Base-by-base conservation (phyloP, 2,888 invertebrate genomes). In the Priapulus caudatus region DNA sequence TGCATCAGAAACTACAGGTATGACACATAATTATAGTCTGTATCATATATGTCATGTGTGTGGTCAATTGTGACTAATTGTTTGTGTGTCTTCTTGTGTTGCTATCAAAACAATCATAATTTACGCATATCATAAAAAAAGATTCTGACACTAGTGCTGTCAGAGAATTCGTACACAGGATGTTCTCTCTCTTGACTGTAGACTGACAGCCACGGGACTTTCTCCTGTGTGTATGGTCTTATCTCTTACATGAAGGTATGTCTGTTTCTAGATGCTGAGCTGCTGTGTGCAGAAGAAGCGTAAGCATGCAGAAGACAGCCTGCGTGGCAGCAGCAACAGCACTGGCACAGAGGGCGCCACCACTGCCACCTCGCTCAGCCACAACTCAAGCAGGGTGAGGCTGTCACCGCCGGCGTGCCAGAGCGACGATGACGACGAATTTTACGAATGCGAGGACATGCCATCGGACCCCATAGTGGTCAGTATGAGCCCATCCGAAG, bases 1-100 rank as follows among this genome's bases (percentile, higher is more conserved):
- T 98, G 15, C 86, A 95, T 72, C 93, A 98, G 73, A 97, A 97
- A 69, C 77, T 98, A 44, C 92, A 91, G 74, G 76, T 71, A 52
- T 58, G 55, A n/a, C n/a, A n/a, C n/a, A n/a, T n/a, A n/a, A n/a
- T n/a, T n/a, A n/a, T n/a, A n/a, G n/a, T n/a, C n/a, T n/a, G n/a
- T n/a, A n/a, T n/a, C n/a, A n/a, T n/a, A n/a, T n/a, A n/a, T n/a
- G n/a, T n/a, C n/a, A n/a, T n/a, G n/a, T n/a, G n/a, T n/a, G n/a
- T n/a, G n/a, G n/a, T n/a, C n/a, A n/a, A n/a, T n/a, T n/a, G n/a
- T n/a, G n/a, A n/a, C n/a, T n/a, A n/a, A n/a, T n/a, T n/a, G n/a
- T n/a, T n/a, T n/a, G n/a, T n/a, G n/a, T n/a, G n/a, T n/a, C n/a
- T n/a, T n/a, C n/a, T n/a, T n/a, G n/a, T n/a, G n/a, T n/a, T n/a